Evolutionary conservation across 2,797 vertebrate genomes (phyloP), one percentile per base, ranked within the genome.

Genomic region (Sebastes jordani): DNA sequence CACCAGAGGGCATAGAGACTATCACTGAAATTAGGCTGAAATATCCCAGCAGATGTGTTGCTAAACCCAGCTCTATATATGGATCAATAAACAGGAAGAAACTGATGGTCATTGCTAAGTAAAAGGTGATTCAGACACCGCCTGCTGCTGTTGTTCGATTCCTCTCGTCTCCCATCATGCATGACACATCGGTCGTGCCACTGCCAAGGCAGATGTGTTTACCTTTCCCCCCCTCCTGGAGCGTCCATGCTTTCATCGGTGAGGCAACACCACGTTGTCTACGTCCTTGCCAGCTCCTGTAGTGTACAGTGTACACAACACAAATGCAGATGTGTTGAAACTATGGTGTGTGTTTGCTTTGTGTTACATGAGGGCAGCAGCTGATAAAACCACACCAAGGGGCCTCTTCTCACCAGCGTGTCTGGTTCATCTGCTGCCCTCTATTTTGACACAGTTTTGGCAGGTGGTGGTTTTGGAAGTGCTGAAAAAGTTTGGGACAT

Each of bases 201-300:
- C 22, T 20, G 71, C 54, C 30, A 56, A 76, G 68, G 76, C 89
- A 82, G 86, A 91, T 88, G 86, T 94, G 85, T 92, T 91, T 93
- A 85, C 89, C 76, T 91, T 91, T 86, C 82, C 88, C 61, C 86
- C 83, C 87, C 59, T 29, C 71, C 13, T 74, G 72, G 76, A 77
- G 68, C 77, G 80, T 85, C 89, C 74, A 18, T 63, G 83, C 83
- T 89, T 84, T 84, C 68, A 55, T 82, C 88, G 78, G 27, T 13
- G 59, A 30, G 80, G 73, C 78, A 71, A 85, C 85, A 80, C n/a
- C 16, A 2, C 16, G 32, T 74, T 81, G 86, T 88, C 83, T 75
- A 36, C 79, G 32, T 42, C 66, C 18, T 52, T 49, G 38, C 66
- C 77, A 55, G 27, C 68, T 49, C 64, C 16, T 30, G 58, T 20